Evolutionary conservation across 2,113 vertebrate species (phyloP), one percentile per base, ranked within the genome.

Genomic region (Trogon melanurus): DNA sequence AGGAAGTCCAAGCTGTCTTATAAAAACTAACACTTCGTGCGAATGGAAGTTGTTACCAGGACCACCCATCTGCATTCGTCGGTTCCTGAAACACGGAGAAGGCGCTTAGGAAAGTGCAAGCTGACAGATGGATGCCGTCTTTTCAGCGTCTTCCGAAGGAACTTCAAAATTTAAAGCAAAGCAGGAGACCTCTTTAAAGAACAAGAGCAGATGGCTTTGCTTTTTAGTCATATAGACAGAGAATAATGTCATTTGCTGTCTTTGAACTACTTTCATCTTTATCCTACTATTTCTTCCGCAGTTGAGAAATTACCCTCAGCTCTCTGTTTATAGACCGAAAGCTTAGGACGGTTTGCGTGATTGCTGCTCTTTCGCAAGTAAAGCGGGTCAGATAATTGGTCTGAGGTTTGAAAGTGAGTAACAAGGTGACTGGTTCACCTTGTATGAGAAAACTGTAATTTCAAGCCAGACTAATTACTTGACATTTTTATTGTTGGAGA

Each of bases 131-230:
- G 93, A 50, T 13, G 51, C 89, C 7, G 3, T 73, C 91, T 81
- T 91, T 23, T 76, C 58, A 30, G 58, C 62, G 89, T 69, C 91
- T 85, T 87, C 91, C 66, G 18, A 64, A 75, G 71, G 75, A 93
- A 79, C 82, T 91, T 47, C 9, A 66, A 84, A 79, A 80, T 95
- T 92, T 66, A 34, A 92, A 74, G 78, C 76, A 26, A 79, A 95
- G 86, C 76, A 72, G 74, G 69, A 95, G 71, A 65, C 58, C 16
- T 62, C 47, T 95, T 41, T 21, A 64, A 81, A 79, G 85, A 91
- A 6, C 38, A 4, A 2, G 29, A 95, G 89, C 89, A 96, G 94
- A 93, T 94, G 88, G 93, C 81, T 94, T 73, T 79, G 72, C 50
- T 56, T 91, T 81, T 58, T 18, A 78, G 34, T 84, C 78, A 16